Conservation (phyloP, 2,797 vertebrate genomes). For the Hemitrygon akajei region DNA sequence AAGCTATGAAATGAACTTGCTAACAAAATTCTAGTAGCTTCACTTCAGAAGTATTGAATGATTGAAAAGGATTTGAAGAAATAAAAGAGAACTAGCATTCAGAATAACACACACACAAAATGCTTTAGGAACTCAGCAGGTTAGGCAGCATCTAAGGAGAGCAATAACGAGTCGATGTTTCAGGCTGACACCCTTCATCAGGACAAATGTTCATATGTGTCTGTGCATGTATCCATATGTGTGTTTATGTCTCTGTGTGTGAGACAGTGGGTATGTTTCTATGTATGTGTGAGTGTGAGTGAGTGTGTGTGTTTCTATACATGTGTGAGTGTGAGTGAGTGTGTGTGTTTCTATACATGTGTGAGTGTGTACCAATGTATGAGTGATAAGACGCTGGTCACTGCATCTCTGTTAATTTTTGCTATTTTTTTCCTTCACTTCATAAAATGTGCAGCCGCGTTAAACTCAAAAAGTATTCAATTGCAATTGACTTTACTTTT, state of each 20-base stretch:
- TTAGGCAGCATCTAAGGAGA: too few species aligned
- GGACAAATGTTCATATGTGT: too few species aligned
- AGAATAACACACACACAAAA: neutral
- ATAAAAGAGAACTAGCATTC: neutral
- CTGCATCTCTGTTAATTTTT: neutral
- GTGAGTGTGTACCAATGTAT: too few species aligned
- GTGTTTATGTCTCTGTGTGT: neutral
- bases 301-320: too few species aligned
- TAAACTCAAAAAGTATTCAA: neutral
- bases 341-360: too few species aligned
- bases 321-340: too few species aligned
- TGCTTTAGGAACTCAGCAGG: too few species aligned
- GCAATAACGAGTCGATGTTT: too few species aligned
- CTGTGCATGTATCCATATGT: too few species aligned
- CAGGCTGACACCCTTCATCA: too few species aligned
- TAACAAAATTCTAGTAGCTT: neutral
- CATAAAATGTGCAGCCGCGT: neutral
- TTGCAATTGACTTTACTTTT: neutral
- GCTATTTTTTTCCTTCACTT: neutral
- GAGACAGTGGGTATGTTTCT: neutral
- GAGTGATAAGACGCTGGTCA: neutral
- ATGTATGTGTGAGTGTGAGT: too few species aligned
- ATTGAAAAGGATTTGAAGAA: neutral
- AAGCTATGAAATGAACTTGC: too few species aligned
- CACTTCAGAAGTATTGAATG: neutral